Evolutionary conservation across 37 sponge, comb jelly and placozoan species (phyloP), one percentile per base, ranked within the genome.

Genomic region (Aphrocallistes beatrix): DNA sequence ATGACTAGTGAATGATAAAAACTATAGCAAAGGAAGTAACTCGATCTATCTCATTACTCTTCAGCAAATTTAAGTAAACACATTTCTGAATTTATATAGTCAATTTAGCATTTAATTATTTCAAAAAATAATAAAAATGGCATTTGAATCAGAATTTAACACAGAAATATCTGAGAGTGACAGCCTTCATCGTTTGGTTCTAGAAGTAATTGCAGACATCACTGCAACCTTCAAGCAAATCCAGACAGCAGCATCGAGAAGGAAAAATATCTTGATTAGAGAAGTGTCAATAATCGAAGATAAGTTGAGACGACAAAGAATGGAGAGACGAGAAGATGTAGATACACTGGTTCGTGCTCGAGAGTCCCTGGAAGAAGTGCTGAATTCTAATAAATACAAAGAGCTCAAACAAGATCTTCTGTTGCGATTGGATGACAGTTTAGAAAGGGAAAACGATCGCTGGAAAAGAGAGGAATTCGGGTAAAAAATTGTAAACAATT

Each of bases 321-420:
- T 8, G 6, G 28, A 60, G 21, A 3, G 75, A 13, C 8, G 75
- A 25, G 75, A 60, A 60, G 75, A 60, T 28, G 34, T 60, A 30
- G n/a, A 30, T 28, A 60, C 34, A 6, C 34, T 60, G 8, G 75
- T 60, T 8, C 10, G 75, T 25, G 75, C 75, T 25, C 8, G 75
- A 60, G 75, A 60, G 32, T 60, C 75, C 10, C 75, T 60, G 75
- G 75, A 60, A 60, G 75, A 60, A 30, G n/a, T 28, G 32, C 75
- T 60, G 21, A 60, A 60, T 60, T 25, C 75, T 3, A 60, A 60
- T 60, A 60, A 28, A 60, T 60, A 60, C n/a, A 60, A 60, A 60
- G 21, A 60, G 3, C n/a, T 60, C 28, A 60, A 30, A 30, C 1
- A 60, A 3, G 75, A 60, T 19, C 75, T 60, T 60, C n/a, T 60